Evolutionary conservation across 2,113 vertebrate species (phyloP).

Genomic region (Anguilla rostrata): DNA sequence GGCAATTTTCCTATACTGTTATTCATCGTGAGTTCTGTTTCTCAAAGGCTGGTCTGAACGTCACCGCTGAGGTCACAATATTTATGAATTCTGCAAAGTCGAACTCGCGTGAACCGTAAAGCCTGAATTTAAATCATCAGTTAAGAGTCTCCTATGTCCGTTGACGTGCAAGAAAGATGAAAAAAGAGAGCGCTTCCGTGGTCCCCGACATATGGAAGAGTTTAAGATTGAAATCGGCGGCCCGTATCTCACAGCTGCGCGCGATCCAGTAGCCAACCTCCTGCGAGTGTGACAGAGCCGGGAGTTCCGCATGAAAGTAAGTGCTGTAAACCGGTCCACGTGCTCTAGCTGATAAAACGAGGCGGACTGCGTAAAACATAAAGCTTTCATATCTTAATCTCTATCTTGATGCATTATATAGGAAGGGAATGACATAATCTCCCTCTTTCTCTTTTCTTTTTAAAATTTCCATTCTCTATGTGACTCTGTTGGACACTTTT

Average conservation of each 20-base stretch:
- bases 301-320: background rate
- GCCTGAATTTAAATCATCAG: background rate
- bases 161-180: background rate
- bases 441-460: no score
- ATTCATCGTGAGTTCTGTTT: background rate
- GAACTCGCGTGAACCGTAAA: background rate
- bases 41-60: background rate
- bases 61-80: background rate
- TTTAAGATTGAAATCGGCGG: slow-evolving; percentile 5
- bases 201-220: background rate
- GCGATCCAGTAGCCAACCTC: background rate
- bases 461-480: background rate
- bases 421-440: background rate
- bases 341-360: background rate
- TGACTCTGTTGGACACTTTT: background rate
- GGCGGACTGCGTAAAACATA: no score
- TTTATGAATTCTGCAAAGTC: background rate
- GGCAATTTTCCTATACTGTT: background rate
- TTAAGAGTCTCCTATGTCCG: background rate
- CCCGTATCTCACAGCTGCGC: background rate
- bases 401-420: background rate
- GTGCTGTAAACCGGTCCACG: background rate
- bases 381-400: background rate
- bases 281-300: background rate
- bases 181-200: background rate